Evolutionary conservation across 1,140 invertebrate genomes (phyloP), one percentile per base, ranked within the genome.

Genomic region (Acromyrmex echinatior): DNA sequence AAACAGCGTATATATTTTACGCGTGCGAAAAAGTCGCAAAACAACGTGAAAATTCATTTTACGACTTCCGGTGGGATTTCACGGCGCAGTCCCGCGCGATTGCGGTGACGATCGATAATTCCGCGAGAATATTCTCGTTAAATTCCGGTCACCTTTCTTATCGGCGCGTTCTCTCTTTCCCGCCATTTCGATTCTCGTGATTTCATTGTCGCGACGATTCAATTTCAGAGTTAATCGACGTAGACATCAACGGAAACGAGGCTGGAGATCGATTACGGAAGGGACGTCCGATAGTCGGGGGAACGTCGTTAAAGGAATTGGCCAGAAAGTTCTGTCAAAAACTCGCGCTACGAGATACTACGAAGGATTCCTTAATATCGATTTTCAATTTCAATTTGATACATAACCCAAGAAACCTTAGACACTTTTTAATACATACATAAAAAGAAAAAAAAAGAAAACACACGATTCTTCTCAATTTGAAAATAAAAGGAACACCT

Each of bases 171-270:
- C 73, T 16, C 31, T 45, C n/a, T 12, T 45, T 78, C 21, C 16
- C 35, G 28, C 35, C 35, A 2, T 35, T 77, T 6, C 53, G 14
- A 71, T 71, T 71, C 65, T 84, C 78, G 76, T 65, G 58, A 78
- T 88, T 74, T 86, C 49, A 71, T 51, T 70, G 35, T 18, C 60
- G 18, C 62, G 66, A 28, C 56, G 68, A 88, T 88, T 88, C 68
- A 87, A 88, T 87, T 88, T n/a, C 78, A 53, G 53, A 63, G 62
- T 77, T 82, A 88, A 88, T 88, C 87, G 78, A 88, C 51, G 65
- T 87, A 88, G 78, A 73, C 28, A 56, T 18, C 31, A 45, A 25
- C 53, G 77, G 78, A 81, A 53, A 71, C 53, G 63, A 66, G 62
- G 53, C 49, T 56, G 56, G 74, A 45, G 63, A 77, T 78, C 56